Base-by-base conservation (phyloP, 2,113 vertebrate species). In the Phrynosoma platyrhinos region DNA sequence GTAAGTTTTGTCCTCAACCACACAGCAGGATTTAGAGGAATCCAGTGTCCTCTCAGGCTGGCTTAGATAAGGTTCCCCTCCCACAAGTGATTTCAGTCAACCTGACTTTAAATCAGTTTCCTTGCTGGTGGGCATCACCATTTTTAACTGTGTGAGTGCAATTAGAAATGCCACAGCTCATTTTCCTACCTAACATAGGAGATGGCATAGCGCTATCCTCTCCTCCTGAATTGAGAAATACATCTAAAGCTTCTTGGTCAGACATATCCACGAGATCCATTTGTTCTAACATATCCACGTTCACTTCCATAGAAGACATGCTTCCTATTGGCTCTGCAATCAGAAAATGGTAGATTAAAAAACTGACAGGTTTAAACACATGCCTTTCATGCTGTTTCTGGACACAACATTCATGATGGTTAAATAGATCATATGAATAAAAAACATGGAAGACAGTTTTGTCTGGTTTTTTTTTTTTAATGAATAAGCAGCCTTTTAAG, bases 221-320 rank as follows among this genome's bases (percentile, higher is more conserved):
- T 9, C 92, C 95, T 62, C 95, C 96, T 0, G 98, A 99, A 92
- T 98, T 98, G 55, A 99, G 94, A 83, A 99, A 99, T 92, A 99
- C 98, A 23, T 99, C 98, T 0, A 99, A 94, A 25, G 98, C 98
- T 94, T 99, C 98, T 88, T 98, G 98, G 95, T 99, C 99, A 9
- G 98, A 98, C 53, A 98, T 92, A 87, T 99, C 98, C 90, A 98
- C 97, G 0, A 99, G 93, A 1, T 98, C 98, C 98, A 99, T 98
- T 93, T 99, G 98, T 90, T 99, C 99, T 96, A 99, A 94, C 95
- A 97, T 95, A 88, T 99, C 99, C 92, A 99, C 98, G 0, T 97
- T 97, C 86, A 98, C 96, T 90, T 98, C 99, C 99, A 99, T 99
- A 86, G 99, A 99, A 0, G 99, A 99, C 99, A 99, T 97, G 87